phyloP scores from a whole-genome alignment of 2,797 vertebrate species.

The Phataginus tricuspis region DNA sequence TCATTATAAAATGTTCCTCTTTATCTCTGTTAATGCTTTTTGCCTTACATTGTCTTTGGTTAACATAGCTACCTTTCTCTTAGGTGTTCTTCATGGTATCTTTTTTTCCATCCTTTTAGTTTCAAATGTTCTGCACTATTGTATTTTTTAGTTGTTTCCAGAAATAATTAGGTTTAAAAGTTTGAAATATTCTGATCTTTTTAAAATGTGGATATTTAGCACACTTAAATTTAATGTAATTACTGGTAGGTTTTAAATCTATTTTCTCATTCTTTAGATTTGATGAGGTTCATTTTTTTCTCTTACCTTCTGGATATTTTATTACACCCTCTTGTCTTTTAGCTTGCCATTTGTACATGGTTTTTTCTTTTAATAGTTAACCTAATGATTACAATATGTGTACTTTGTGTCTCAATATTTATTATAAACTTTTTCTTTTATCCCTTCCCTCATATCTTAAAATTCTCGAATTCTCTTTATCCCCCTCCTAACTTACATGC shows the following conservation, averaged over 20 bases:
- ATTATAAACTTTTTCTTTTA: background rate
- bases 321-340: background rate
- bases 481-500: background rate
- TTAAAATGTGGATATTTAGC: background rate
- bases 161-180: background rate
- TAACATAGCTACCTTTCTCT: background rate
- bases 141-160: background rate
- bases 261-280: background rate
- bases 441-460: background rate
- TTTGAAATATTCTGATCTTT: background rate
- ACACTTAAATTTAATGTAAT: background rate
- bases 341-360: background rate
- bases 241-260: background rate
- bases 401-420: background rate
- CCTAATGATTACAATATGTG: background rate
- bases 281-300: background rate
- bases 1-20: background rate
- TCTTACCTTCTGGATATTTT: background rate
- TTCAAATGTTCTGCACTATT: background rate
- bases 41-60: background rate
- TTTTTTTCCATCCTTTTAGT: background rate
- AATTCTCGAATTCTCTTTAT: background rate
- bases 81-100: background rate
- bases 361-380: slow-evolving; percentile 11
- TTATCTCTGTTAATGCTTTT: background rate